Percentiles rank a stretch among this genome's conserved stretches.
phyloP scores from a whole-genome alignment of 2,797 vertebrate genomes.

The Lepus oiostolus region DNA sequence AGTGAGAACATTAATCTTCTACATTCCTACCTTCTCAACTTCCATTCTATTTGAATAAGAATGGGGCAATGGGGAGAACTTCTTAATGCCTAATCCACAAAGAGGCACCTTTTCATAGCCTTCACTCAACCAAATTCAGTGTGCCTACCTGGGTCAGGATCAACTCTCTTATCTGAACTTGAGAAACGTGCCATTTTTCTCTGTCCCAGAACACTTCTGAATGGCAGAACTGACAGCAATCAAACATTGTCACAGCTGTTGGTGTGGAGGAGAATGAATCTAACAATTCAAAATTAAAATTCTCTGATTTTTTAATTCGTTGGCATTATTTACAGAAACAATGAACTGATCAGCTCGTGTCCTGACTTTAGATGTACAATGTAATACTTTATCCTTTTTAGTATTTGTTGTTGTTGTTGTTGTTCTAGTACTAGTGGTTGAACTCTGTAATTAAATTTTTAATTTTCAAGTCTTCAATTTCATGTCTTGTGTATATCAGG shows the following conservation, averaged over 20 bases:
- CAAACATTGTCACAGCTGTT: too few relatives aligned
- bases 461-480: not conserved
- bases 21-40: not conserved
- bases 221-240: not conserved
- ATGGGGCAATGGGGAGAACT: not conserved
- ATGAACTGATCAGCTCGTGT: too few relatives aligned
- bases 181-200: not conserved
- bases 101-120: not conserved
- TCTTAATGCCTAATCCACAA: not conserved
- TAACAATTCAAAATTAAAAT: not conserved
- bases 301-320: not conserved
- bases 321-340: not conserved
- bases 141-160: not conserved
- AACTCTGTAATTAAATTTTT: not conserved
- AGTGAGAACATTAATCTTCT: not conserved
- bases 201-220: not conserved
- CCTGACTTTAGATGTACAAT: too few relatives aligned
- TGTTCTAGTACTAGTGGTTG: too few relatives aligned
- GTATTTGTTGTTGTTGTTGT: too few relatives aligned
- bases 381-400: too few relatives aligned
- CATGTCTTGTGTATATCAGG: too few relatives aligned
- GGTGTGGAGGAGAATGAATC: not conserved
- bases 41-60: not conserved
- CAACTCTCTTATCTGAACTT: not conserved
- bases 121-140: not conserved